A percentile compares a stretch with the other conserved stretches of the same genome.
Evolutionary conservation across 1,140 invertebrate species (phyloP).

Genomic region (Globodera rostochiensis): DNA sequence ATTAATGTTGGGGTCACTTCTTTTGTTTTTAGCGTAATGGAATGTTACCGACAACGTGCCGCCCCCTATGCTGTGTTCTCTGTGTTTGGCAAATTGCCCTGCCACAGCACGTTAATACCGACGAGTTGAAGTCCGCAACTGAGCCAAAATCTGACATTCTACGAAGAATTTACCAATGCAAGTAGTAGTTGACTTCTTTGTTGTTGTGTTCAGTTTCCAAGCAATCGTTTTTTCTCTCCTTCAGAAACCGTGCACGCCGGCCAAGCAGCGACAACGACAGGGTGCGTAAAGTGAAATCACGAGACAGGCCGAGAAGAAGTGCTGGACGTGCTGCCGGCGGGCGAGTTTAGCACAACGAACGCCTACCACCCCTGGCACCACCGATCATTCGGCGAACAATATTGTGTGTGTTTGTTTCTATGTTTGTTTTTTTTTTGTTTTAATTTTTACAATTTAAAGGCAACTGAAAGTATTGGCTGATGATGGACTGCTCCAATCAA

Average conservation of each 20-base stretch:
- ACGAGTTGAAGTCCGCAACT: neutral
- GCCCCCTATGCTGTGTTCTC: neutral
- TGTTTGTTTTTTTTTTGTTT: neutral
- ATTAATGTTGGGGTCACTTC: too few relatives aligned
- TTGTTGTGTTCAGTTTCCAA: neutral
- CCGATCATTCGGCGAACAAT: conserved; percentile 28
- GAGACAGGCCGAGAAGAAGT: conserved; percentile 9
- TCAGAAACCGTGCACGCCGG: neutral
- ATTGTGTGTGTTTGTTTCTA: conserved; percentile 19
- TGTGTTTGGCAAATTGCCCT: conserved; percentile 20
- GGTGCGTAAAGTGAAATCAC: neutral
- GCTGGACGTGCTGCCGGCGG: conserved; percentile 14
- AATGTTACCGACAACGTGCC: too few relatives aligned
- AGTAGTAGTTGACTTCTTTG: neutral
- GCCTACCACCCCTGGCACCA: conserved; percentile 21
- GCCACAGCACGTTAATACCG: conserved; percentile 16
- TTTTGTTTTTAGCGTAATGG: conserved; percentile 6
- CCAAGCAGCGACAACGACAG: neutral
- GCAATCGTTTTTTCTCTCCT: neutral
- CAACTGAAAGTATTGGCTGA: conserved; percentile 9
- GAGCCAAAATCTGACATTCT: neutral
- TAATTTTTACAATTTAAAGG: neutral
- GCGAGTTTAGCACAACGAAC: conserved; percentile 17
- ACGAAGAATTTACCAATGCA: conserved; percentile 24
- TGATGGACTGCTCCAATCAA: conserved; percentile 26